Evolutionary conservation across 2,797 vertebrate genomes (phyloP).

Genomic region (Champsocephalus gunnari): DNA sequence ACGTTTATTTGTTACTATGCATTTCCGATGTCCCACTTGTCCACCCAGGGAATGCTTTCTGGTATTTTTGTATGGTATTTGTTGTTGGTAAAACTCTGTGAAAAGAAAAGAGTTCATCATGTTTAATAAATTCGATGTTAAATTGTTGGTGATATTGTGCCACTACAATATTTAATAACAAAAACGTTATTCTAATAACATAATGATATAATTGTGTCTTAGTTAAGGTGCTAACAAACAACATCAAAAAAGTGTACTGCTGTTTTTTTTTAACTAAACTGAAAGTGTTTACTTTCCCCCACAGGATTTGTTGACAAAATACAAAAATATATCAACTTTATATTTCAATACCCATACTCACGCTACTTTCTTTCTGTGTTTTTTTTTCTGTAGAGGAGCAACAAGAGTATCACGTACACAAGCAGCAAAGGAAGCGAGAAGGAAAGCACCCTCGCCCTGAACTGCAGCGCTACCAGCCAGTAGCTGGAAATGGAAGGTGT

Average conservation of each 20-base stretch:
- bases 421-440: slow-evolving; percentile 79
- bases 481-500: slow-evolving; percentile 57
- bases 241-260: not conserved
- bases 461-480: slow-evolving; percentile 85
- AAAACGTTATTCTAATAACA: too few species aligned
- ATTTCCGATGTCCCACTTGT: too few species aligned
- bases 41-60: not conserved
- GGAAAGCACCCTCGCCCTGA: slow-evolving; percentile 83
- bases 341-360: not conserved
- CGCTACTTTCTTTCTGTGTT: slow-evolving; percentile 13
- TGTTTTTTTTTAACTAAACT: not conserved
- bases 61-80: not conserved
- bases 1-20: not conserved
- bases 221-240: too few species aligned
- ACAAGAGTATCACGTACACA: slow-evolving; percentile 65
- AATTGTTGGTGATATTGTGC: not conserved
- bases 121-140: not conserved
- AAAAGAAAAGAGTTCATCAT: not conserved
- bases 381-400: slow-evolving; percentile 60
- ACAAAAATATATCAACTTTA: too few species aligned
- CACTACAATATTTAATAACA: not conserved
- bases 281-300: too few species aligned
- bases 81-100: not conserved
- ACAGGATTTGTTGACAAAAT: not conserved
- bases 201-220: too few species aligned